phyloP scores from a whole-genome alignment of 2,888 invertebrate species.

The Diarsia rubi region DNA sequence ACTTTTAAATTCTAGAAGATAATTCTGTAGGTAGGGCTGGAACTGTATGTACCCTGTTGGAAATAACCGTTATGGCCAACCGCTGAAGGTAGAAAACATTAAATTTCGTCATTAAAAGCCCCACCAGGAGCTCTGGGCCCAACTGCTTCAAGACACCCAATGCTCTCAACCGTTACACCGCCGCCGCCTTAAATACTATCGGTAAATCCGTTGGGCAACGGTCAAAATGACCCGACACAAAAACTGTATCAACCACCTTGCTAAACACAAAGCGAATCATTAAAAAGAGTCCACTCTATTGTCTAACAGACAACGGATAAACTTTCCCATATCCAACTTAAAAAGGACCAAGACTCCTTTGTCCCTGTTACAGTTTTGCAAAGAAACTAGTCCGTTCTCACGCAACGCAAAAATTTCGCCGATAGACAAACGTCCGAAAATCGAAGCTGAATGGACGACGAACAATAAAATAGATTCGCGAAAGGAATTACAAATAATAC shows the following conservation, averaged over 20 bases:
- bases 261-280: conserved; percentile 88
- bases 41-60: background rate
- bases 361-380: conserved; percentile 88
- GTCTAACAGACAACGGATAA: conserved; percentile 83
- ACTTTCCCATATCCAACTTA: conserved; percentile 84
- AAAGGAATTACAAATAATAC: conserved; percentile 91
- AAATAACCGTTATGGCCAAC: background rate
- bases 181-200: conserved; percentile 85
- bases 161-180: conserved; percentile 74
- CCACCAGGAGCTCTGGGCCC: conserved; percentile 16
- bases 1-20: background rate
- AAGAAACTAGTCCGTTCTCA: conserved; percentile 90
- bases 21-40: background rate
- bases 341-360: conserved; percentile 71
- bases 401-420: conserved; percentile 88
- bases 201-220: conserved; percentile 89
- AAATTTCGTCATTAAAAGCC: conserved; percentile 8
- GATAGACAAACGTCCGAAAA: conserved; percentile 84
- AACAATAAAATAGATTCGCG: conserved; percentile 91
- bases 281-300: conserved; percentile 89
- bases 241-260: conserved; percentile 84
- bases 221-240: conserved; percentile 85
- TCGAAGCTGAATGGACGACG: conserved; percentile 80
- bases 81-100: background rate
- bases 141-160: conserved; percentile 44